Evolutionary conservation across 2,797 vertebrate species (phyloP).

Genomic region (Chelidonichthys spinosus): DNA sequence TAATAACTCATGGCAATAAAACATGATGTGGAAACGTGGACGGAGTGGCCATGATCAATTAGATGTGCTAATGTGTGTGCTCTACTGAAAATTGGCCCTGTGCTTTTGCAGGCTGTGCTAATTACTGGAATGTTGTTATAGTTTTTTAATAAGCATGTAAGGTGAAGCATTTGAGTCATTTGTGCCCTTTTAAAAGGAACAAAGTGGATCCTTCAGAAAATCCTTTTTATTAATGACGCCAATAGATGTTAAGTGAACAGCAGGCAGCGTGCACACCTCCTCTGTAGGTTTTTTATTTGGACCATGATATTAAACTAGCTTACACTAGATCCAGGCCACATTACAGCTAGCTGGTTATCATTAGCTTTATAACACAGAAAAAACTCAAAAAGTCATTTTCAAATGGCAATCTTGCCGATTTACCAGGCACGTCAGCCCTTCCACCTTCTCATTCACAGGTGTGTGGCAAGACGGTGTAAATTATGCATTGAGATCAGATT

Average conservation of each 20-base stretch:
- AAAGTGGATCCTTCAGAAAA: neutral
- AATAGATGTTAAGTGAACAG: neutral
- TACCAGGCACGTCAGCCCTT: neutral
- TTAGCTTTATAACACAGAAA: neutral
- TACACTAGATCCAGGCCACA: neutral
- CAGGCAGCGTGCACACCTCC: too few relatives aligned
- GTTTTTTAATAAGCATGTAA: constrained; percentile 25
- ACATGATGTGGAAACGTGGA: constrained; percentile 17
- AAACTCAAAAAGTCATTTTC: neutral
- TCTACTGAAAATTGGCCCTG: constrained; percentile 4
- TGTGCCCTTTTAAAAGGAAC: neutral
- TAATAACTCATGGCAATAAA: constrained; percentile 26
- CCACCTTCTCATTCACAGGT: neutral
- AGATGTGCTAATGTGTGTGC: constrained; percentile 14
- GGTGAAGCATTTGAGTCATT: constrained; percentile 4
- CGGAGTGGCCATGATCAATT: constrained; percentile 34
- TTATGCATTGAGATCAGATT: constrained; percentile 6
- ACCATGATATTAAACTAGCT: neutral
- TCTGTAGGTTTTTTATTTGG: neutral
- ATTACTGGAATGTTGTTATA: constrained; percentile 31
- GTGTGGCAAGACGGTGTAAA: constrained; percentile 1
- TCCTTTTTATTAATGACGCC: neutral
- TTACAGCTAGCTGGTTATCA: neutral
- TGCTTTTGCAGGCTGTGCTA: constrained; percentile 15
- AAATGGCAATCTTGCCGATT: neutral